phyloP scores from a whole-genome alignment of 2,113 vertebrate genomes.

The Neolamprologus caudopunctatus region DNA sequence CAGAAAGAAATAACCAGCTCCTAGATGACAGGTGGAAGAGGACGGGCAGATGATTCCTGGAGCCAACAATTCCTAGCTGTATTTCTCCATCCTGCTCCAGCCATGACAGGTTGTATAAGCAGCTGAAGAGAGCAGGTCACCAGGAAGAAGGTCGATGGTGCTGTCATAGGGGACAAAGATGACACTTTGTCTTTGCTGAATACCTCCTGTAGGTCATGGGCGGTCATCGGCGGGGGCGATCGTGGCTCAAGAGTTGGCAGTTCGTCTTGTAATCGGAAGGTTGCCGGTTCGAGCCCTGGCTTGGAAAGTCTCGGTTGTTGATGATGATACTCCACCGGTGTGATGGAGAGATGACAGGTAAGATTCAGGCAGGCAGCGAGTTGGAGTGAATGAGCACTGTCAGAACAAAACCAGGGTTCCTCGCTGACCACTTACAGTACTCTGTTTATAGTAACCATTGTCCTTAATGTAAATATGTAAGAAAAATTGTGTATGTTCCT shows the following conservation, averaged over 20 bases:
- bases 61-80: neutral
- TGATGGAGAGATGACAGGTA: neutral
- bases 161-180: neutral
- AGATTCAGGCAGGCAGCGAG: accelerated
- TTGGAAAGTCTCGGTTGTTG: accelerated
- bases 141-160: neutral
- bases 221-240: accelerated
- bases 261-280: neutral
- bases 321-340: neutral
- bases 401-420: neutral
- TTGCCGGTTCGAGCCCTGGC: accelerated
- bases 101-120: neutral
- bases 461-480: neutral
- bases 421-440: neutral
- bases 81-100: neutral
- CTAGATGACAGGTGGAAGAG: neutral
- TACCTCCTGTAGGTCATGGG: neutral
- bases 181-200: neutral
- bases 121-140: neutral
- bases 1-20: neutral
- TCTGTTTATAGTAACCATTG: neutral
- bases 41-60: accelerated
- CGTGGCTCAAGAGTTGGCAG: neutral
- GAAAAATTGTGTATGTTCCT: neutral
- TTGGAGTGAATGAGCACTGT: neutral